Base-by-base conservation (phyloP, 2,888 invertebrate genomes). In the Rotaria sp. region DNA sequence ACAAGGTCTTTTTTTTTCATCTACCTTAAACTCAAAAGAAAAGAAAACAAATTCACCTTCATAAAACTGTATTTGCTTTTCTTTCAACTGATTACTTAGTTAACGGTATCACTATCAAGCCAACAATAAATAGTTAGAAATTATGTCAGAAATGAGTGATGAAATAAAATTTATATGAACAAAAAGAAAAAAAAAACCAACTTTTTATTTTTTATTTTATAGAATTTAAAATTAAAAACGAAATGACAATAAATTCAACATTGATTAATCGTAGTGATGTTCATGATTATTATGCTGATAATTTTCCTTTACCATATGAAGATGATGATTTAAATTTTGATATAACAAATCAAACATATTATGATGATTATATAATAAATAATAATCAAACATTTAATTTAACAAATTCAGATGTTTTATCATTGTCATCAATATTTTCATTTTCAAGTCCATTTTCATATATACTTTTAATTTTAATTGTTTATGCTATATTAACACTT, bases 381-480 rank as follows among this genome's bases (percentile, higher is more conserved):
- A 35, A 7, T 38, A 67, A 67, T 35, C 35, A 35, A 67, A 67
- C 67, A 35, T 35, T 21, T 18, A 67, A 67, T 67, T 18, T 67
- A 67, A 67, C 67, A 8, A 18, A 30, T 21, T 13, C 67, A 1
- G 67, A 67, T 67, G 35, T 67, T 67, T 21, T 67, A 35, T 67
- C 67, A 21, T 35, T 35, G 1, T 18, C 67, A 35, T 67, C 67
- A 35, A 35, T 67, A 67, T 67, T 67, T 38, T 67, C 67, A 1
- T 67, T 67, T 67, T 35, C 67, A 8, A 67, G 67, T 67, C 67
- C 67, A 67, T 67, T 67, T 67, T 67, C 67, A 8, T 67, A 67
- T 38, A 67, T 67, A 38, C 5, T 67, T 67, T 67, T 67, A 67
- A 67, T 67, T 5, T 35, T 67, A 67, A 67, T 67, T 21, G 35